Conservation (phyloP, 2,797 vertebrate species). For the Anguilla obscura region DNA sequence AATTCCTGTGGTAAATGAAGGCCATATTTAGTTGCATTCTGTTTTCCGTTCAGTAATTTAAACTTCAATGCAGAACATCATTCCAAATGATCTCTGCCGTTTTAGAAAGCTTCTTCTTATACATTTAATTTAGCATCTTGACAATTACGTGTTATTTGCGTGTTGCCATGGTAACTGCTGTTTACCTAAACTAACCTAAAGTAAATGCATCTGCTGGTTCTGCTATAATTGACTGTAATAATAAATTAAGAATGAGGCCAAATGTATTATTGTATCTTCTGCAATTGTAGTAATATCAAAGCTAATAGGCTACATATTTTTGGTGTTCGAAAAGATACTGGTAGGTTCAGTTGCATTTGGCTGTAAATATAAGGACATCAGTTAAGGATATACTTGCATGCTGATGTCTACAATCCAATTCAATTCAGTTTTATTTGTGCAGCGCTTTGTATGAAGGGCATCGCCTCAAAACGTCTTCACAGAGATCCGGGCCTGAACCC, state of each 20-base stretch:
- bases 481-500: too few relatives aligned
- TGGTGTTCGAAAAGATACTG: too few relatives aligned
- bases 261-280: background rate
- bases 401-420: too few relatives aligned
- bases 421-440: too few relatives aligned
- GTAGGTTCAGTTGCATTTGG: too few relatives aligned
- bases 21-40: background rate
- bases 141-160: background rate
- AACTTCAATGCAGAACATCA: background rate
- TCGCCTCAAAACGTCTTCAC: too few relatives aligned
- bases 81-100: background rate
- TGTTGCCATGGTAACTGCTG: background rate
- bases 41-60: background rate
- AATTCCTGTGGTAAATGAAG: too few relatives aligned
- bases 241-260: too few relatives aligned
- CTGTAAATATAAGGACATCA: too few relatives aligned
- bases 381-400: too few relatives aligned
- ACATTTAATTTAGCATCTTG: background rate
- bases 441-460: too few relatives aligned
- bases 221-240: background rate
- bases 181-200: background rate
- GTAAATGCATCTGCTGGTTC: background rate
- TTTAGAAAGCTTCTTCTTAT: background rate
- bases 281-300: background rate
- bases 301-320: background rate